These are phyloP conservation scores for Tangara arthus DNA, from an alignment of 2,797 vertebrate genomes.

Conservation along the genomic window DNA sequence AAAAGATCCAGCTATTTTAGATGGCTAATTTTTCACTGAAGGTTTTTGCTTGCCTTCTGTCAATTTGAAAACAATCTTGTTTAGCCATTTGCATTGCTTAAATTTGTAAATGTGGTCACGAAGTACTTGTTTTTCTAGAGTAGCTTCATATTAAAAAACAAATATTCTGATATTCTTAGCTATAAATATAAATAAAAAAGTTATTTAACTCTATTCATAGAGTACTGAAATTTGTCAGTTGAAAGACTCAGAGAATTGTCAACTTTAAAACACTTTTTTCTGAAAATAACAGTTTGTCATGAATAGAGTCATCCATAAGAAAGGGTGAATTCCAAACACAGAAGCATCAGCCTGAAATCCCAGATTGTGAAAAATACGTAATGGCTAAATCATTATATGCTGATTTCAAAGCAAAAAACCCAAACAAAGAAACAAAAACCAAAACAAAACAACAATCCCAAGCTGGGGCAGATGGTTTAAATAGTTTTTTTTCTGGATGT, in stretches of 20 bases:
- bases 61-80: background rate
- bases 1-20: background rate
- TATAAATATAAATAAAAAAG: background rate
- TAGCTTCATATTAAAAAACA: background rate
- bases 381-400: background rate
- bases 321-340: background rate
- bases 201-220: background rate
- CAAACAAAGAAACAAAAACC: background rate
- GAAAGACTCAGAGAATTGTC: background rate
- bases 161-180: background rate
- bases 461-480: rapidly evolving
- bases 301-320: background rate
- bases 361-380: background rate
- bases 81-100: background rate
- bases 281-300: background rate
- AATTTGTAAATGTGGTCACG: background rate
- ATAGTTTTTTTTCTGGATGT: background rate
- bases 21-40: background rate
- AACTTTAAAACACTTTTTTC: background rate
- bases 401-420: background rate
- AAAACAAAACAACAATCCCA: background rate
- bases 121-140: background rate
- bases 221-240: background rate
- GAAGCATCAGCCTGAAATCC: background rate
- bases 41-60: background rate